Evolutionary conservation across 1,140 invertebrate species (phyloP), one percentile per base, ranked within the genome.

Genomic region (Doryteuthis pealeii): DNA sequence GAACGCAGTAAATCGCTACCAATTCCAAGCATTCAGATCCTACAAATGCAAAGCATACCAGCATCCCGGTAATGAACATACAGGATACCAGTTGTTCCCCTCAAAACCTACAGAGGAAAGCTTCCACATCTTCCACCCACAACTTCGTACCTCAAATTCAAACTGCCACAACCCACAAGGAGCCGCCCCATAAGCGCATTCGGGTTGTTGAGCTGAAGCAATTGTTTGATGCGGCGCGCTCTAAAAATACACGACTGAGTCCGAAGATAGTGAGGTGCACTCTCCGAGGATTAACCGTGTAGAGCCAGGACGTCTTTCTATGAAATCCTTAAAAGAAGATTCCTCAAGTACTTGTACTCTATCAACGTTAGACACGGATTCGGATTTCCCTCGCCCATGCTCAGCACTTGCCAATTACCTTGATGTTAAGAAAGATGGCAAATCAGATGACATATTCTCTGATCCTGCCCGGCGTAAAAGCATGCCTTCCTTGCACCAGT

Each of bases 1-100:
- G 92, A 93, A 81, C 89, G 96, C 71, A 97, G 96, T 80, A 96
- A 95, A 84, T 98, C 96, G 0, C 88, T 98, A 67, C 96, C 96
- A 0, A 96, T 96, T 85, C 95, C 95, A 14, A 96, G 97, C 90
- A 95, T 96, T 66, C 93, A 96, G 86, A 92, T 96, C 4, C 74
- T 82, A 58, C 72, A 73, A 72, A 76, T 58, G 30, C 73, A 74
- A 26, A 76, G 71, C 30, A 79, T 74, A 5, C 73, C 76, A 14
- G 45, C 71, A 15, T 77, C 76, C 35, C 77, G 12, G 71, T 72
- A 0, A 72, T 58, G 28, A 69, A 70, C 26, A 28, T 62, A 6
- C 54, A 62, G 10, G 54, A 62, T 15, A n/a, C 54, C 18, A 28
- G 18, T n/a, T 62, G 26, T 62, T 62, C 54, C 26, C 54, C 54